Evolutionary conservation across 1,140 invertebrate species (phyloP).

Genomic region (Pseudomyrmex pallidus): DNA sequence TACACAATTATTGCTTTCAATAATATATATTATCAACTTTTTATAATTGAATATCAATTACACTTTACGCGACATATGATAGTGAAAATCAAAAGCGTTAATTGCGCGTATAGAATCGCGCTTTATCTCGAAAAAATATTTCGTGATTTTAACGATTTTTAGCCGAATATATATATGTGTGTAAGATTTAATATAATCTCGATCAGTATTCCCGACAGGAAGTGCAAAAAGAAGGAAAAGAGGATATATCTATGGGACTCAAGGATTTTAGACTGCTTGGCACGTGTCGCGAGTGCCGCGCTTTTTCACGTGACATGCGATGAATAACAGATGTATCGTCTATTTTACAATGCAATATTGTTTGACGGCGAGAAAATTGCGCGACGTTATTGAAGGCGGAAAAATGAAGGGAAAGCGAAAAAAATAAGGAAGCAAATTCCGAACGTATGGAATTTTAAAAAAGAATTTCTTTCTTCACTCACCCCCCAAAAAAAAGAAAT

Average conservation of each 20-base stretch:
- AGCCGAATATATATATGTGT: neutral
- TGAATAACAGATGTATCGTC: constrained; percentile 50
- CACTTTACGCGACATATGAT: neutral
- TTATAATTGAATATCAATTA: neutral
- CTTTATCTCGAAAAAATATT: neutral
- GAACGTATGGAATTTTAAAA: too few relatives aligned
- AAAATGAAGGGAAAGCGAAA: too few relatives aligned
- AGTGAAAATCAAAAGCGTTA: neutral
- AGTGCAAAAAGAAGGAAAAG: constrained; percentile 12
- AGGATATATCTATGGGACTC: constrained; percentile 4
- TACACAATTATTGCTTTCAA: neutral
- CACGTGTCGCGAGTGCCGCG: constrained; percentile 39
- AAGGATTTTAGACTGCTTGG: constrained; percentile 35
- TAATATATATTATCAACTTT: neutral
- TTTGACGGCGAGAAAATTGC: neutral
- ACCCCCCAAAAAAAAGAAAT: neutral
- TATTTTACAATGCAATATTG: constrained; percentile 31
- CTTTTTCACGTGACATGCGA: constrained; percentile 53
- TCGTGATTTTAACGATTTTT: constrained; percentile 33
- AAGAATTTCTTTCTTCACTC: too few relatives aligned
- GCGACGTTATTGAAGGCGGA: too few relatives aligned
- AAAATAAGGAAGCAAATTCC: neutral
- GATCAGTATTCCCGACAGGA: constrained; percentile 49
- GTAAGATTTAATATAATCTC: constrained; percentile 53
- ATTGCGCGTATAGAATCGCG: too few relatives aligned